phyloP scores from a whole-genome alignment of 2,113 vertebrate genomes.

The Motacilla alba region DNA sequence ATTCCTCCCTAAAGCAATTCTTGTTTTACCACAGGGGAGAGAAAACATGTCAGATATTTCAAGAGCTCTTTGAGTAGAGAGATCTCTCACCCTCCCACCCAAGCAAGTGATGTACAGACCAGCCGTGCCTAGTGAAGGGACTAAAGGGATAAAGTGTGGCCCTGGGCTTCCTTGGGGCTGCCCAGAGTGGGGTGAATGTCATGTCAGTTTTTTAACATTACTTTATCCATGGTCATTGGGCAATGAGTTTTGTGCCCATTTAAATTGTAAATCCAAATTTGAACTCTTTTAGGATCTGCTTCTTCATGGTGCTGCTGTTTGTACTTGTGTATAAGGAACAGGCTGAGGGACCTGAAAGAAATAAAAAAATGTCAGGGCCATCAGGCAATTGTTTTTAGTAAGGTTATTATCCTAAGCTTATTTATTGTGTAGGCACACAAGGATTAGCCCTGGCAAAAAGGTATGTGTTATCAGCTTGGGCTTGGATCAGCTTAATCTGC shows the following conservation, averaged over 20 bases:
- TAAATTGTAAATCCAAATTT: not conserved
- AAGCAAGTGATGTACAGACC: not conserved
- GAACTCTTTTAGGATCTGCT: not conserved
- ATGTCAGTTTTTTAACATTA: not conserved
- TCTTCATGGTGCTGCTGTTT: not conserved
- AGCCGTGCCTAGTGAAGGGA: not conserved
- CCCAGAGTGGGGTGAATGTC: not conserved
- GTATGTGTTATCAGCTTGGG: not conserved
- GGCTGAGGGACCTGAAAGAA: not conserved
- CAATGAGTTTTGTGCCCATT: not conserved
- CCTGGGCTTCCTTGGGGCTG: not conserved
- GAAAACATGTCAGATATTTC: not conserved
- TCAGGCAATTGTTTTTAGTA: not conserved
- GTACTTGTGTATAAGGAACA: not conserved
- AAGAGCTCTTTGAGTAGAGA: not conserved
- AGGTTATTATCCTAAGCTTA: not conserved
- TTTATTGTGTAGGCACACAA: not conserved
- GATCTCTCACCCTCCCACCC: not conserved
- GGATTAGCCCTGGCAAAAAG: not conserved
- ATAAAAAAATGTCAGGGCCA: not conserved
- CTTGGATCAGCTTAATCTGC: not conserved
- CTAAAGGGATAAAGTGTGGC: not conserved
- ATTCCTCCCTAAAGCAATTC: not conserved
- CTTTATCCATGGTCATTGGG: rapidly evolving
- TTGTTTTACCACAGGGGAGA: not conserved